Evolutionary conservation across 2,113 vertebrate species (phyloP).

Genomic region (Nycticorax nycticorax): DNA sequence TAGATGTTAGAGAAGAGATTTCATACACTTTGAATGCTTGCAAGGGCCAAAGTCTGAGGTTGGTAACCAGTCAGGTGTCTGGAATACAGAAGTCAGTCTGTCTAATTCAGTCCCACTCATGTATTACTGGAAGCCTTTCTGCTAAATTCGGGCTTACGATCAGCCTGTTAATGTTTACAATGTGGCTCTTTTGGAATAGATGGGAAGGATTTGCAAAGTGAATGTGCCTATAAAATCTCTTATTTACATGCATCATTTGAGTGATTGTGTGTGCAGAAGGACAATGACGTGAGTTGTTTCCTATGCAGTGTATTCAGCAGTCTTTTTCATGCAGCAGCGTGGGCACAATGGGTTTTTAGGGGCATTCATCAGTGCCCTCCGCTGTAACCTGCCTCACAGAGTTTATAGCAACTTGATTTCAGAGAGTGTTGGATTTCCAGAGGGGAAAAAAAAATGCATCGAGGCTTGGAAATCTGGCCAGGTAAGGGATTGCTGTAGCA

Average conservation of each 20-base stretch:
- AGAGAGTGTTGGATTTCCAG: neutral
- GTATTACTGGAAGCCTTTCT: conserved; percentile 58
- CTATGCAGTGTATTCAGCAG: conserved; percentile 59
- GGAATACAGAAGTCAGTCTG: neutral
- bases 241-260: conserved; percentile 69
- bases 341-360: conserved; percentile 53
- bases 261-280: conserved; percentile 57
- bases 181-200: conserved; percentile 53
- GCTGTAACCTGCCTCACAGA: conserved; percentile 23
- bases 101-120: conserved; percentile 24
- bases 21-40: neutral
- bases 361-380: conserved; percentile 50
- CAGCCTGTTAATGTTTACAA: conserved; percentile 59
- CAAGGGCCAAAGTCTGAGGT: neutral
- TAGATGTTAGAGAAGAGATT: neutral
- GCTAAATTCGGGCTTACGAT: conserved; percentile 43
- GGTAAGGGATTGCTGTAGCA: neutral
- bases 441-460: neutral
- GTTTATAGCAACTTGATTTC: conserved; percentile 13
- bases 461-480: neutral
- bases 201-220: conserved; percentile 66
- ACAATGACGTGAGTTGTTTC: conserved; percentile 61
- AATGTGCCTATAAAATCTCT: conserved; percentile 68
- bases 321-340: conserved; percentile 55
- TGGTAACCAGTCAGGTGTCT: neutral